A percentile compares a stretch with the other conserved stretches of the same genome.
phyloP scores from a whole-genome alignment of 2,113 vertebrate genomes.

The Egretta garzetta region DNA sequence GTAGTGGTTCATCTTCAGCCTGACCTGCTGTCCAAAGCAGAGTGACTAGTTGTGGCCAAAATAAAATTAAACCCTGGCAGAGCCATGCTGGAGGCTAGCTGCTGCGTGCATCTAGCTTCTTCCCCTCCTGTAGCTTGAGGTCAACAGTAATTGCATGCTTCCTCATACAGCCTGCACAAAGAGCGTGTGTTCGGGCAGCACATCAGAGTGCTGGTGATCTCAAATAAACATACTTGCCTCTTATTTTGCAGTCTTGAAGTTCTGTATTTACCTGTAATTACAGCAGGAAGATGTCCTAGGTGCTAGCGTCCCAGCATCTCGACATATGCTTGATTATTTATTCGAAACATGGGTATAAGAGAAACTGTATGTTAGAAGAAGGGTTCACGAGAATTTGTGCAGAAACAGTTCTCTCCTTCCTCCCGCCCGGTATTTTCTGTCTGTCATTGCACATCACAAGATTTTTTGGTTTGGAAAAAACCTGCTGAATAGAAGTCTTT shows the following conservation, averaged over 20 bases:
- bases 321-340: not conserved
- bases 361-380: not conserved
- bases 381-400: not conserved
- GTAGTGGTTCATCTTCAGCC: not conserved
- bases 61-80: not conserved
- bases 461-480: not conserved
- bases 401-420: not conserved
- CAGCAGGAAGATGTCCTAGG: not conserved
- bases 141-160: not conserved
- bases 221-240: not conserved
- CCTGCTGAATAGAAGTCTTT: not conserved
- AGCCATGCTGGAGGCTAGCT: not conserved
- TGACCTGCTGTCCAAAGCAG: not conserved
- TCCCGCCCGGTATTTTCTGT: not conserved
- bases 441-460: not conserved
- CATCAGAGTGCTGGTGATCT: not conserved
- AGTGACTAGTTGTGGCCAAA: not conserved
- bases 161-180: not conserved
- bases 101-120: not conserved
- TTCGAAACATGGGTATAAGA: not conserved
- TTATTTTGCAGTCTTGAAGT: not conserved
- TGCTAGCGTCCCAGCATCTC: not conserved
- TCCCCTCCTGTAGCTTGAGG: not conserved
- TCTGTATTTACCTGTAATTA: not conserved
- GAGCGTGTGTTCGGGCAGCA: fast-evolving